Evolutionary conservation across 2,888 invertebrate genomes (phyloP).

Genomic region (Ormyrus rosae): DNA sequence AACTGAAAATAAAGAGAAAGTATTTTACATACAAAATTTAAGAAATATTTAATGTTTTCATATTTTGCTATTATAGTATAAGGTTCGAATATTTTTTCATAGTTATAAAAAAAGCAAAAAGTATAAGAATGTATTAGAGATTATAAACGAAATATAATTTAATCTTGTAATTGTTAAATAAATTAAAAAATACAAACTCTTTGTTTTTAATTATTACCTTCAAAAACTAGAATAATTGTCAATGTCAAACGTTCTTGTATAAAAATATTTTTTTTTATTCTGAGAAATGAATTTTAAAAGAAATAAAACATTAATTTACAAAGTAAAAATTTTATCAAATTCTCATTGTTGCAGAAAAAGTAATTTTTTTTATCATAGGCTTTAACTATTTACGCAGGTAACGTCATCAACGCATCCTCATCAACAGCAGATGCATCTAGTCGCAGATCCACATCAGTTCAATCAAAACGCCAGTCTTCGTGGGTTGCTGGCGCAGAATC

Average conservation of each 20-base stretch:
- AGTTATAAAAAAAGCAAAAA: background rate
- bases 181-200: background rate
- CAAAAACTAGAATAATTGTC: background rate
- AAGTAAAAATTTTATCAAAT: background rate
- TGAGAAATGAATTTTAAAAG: background rate
- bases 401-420: constrained; percentile 81
- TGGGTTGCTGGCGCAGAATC: constrained; percentile 69
- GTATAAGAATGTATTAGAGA: background rate
- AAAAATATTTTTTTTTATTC: background rate
- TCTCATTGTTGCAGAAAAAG: background rate
- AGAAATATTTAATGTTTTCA: no score
- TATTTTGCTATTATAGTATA: no score
- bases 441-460: constrained; percentile 44
- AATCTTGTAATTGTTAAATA: background rate
- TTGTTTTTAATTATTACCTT: background rate
- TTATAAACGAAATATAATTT: background rate
- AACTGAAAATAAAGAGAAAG: no score
- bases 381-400: constrained; percentile 69
- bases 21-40: no score
- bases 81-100: background rate
- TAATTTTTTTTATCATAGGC: no score
- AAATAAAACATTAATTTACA: background rate
- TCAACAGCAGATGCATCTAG: constrained; percentile 68
- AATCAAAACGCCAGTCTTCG: constrained; percentile 70
- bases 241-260: background rate